Base-by-base conservation (phyloP, 23 tunicate genomes). In the Halocynthia aurantium region DNA sequence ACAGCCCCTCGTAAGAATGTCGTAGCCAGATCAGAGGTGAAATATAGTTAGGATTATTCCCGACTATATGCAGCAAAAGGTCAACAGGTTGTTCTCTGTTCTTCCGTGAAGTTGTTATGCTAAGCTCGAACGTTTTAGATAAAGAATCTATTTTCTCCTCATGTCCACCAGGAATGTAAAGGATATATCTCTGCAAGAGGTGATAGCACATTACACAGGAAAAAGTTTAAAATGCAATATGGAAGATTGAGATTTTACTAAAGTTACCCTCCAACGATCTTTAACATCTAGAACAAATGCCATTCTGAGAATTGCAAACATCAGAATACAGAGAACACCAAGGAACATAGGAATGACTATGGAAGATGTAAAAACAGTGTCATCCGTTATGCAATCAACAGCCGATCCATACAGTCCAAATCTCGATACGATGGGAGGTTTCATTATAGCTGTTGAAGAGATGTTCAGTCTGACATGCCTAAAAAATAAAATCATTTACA, bases 241-340 rank as follows among this genome's bases (percentile, higher is more conserved):
- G 17, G 20, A 76, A 57, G 15, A 61, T 58, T 11, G 51, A 17
- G 2, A 22, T 40, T 17, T n/a, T 55, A 22, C 44, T 9, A 6
- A n/a, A 56, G 50, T 57, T 53, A 89, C 96, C 88, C 80, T 89
- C 96, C 96, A 89, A 22, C 96, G 53, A 63, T 89, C 77, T 62
- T 57, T 89, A 69, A 80, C 66, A 44, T 89, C 96, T 7, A 58
- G 81, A 81, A 8, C 20, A 22, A 12, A 82, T 6, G 51, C 80
- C 6, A 6, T 40, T 20, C 44, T 68, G 52, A 56, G 19, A 8
- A 74, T 8, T 13, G 31, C 8, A 10, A 54, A 15, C 63, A 74
- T 5, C 5, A 74, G 4, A 8, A 55, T 0, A n/a, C 57, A 15
- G 8, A 74, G 13, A 0, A 54, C 13, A 0, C 31, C 62, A 53